A percentile compares a stretch with the other conserved stretches of the same genome.
phyloP scores from a whole-genome alignment of 2,888 invertebrate species.

The Sipha maydis region DNA sequence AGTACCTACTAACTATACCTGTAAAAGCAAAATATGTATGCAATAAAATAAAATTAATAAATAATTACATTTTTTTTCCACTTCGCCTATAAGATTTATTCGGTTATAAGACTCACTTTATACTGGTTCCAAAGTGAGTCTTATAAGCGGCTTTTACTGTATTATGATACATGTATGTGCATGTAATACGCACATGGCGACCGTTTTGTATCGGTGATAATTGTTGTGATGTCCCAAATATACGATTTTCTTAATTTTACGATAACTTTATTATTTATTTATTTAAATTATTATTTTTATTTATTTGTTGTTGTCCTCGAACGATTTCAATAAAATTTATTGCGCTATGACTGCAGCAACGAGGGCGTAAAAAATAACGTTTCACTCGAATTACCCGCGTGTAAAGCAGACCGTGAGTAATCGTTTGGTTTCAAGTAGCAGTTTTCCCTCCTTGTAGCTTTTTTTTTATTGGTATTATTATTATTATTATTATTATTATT shows the following conservation, averaged over 20 bases:
- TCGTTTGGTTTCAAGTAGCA: slow-evolving; percentile 32
- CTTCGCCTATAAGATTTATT: too few relatives aligned
- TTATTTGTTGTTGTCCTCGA: not conserved
- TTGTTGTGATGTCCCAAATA: slow-evolving; percentile 8
- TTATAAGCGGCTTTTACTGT: too few relatives aligned
- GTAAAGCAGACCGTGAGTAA: slow-evolving; percentile 50
- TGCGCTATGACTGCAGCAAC: slow-evolving; percentile 39
- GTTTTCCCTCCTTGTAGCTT: not conserved
- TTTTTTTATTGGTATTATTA: not conserved
- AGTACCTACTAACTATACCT: too few relatives aligned
- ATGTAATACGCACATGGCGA: too few relatives aligned
- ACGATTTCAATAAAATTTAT: slow-evolving; percentile 29
- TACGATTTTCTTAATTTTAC: not conserved
- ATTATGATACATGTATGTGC: not conserved
- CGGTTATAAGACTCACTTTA: too few relatives aligned
- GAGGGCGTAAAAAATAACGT: slow-evolving; percentile 47
- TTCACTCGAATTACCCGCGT: slow-evolving; percentile 36
- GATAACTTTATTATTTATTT: slow-evolving; percentile 18
- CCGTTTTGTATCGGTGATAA: not conserved
- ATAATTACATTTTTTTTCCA: too few relatives aligned
- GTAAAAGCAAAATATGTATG: too few relatives aligned
- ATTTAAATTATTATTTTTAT: not conserved
- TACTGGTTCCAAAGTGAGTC: too few relatives aligned
- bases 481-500: not conserved
- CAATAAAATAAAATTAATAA: too few relatives aligned